Conservation (phyloP, 2,888 invertebrate genomes). For the Ophioninae sp. region DNA sequence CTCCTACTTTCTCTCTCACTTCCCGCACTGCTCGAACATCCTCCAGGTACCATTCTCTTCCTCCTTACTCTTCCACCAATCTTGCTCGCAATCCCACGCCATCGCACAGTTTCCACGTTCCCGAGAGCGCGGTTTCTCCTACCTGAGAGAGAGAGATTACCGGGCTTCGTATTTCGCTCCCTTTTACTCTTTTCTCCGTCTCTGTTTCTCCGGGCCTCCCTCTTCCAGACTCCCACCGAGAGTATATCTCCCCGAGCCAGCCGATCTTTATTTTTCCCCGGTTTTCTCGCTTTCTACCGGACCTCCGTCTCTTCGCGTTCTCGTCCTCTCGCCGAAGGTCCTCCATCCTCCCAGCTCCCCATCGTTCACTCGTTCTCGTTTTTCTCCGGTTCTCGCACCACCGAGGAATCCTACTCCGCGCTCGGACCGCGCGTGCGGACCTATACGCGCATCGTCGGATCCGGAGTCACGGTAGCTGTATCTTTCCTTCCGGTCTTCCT, state of each 20-base stretch:
- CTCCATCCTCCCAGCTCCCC: slow-evolving; percentile 14
- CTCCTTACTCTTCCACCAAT: slow-evolving; percentile 53
- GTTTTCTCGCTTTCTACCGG: slow-evolving; percentile 44
- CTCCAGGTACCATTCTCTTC: slow-evolving; percentile 57
- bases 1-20: slow-evolving; percentile 61
- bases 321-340: slow-evolving; percentile 30
- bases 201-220: slow-evolving; percentile 50
- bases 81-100: slow-evolving; percentile 58
- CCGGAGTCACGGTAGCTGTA: neutral
- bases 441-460: slow-evolving; percentile 4
- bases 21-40: slow-evolving; percentile 29
- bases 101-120: slow-evolving; percentile 60
- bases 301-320: slow-evolving; percentile 51
- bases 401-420: slow-evolving; percentile 17
- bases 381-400: slow-evolving; percentile 31
- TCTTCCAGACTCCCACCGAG: slow-evolving; percentile 31
- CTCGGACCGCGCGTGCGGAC: slow-evolving; percentile 16
- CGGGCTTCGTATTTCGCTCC: slow-evolving; percentile 64
- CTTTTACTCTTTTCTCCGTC: slow-evolving; percentile 58
- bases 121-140: slow-evolving; percentile 60
- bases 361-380: slow-evolving; percentile 39
- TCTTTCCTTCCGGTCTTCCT: neutral
- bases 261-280: slow-evolving; percentile 52
- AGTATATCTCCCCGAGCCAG: slow-evolving; percentile 54
- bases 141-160: slow-evolving; percentile 58